phyloP scores from a whole-genome alignment of 1,140 invertebrate species.

The Philopotamus ludificatus region DNA sequence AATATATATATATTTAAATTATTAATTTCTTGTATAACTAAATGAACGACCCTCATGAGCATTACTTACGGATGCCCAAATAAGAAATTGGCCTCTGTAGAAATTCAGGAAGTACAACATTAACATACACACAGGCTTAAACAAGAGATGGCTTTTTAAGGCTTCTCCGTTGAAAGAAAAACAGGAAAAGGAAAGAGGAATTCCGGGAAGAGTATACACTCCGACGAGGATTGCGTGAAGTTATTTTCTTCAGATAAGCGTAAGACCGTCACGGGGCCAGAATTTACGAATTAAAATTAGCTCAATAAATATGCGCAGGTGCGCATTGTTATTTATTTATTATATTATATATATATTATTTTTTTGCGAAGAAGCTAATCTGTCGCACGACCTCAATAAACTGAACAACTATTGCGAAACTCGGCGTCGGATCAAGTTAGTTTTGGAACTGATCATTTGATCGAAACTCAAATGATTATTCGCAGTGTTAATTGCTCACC shows the following conservation, averaged over 20 bases:
- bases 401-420: no score
- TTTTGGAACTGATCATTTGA: no score
- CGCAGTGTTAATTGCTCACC: no score
- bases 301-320: no score
- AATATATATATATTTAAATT: no score
- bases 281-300: no score
- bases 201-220: not conserved
- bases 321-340: not conserved
- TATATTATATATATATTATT: not conserved
- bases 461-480: no score
- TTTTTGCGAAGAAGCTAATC: not conserved
- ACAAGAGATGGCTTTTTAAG: not conserved
- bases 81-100: not conserved
- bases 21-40: no score
- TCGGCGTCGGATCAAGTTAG: no score
- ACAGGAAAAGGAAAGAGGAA: not conserved
- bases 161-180: not conserved
- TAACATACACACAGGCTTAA: not conserved
- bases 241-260: not conserved
- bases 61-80: no score
- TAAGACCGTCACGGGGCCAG: not conserved
- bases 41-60: no score
- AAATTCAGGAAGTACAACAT: slow-evolving; percentile 1
- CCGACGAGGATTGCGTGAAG: not conserved
- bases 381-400: not conserved